A percentile compares a stretch with the other conserved stretches of the same genome.
These are phyloP conservation scores for Lagopus leucura DNA, from an alignment of 2,113 vertebrate species.

Conservation along the genomic window DNA sequence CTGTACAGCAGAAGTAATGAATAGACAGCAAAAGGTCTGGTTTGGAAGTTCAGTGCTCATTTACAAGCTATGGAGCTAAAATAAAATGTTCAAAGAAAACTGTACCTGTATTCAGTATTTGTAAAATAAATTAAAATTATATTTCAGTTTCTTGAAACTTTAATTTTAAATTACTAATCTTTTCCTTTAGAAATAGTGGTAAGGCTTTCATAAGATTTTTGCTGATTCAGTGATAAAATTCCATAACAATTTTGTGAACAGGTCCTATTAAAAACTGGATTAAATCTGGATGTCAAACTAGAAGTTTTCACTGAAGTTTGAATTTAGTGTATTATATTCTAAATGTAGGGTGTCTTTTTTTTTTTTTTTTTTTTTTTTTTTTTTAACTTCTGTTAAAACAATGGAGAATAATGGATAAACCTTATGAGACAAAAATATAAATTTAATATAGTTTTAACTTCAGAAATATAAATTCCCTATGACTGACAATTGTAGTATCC, in stretches of 20 bases:
- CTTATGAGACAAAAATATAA: not conserved
- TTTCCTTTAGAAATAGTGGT: not conserved
- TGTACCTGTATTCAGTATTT: not conserved
- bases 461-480: not conserved
- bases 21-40: constrained; percentile 14
- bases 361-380: not conserved
- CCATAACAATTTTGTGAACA: not conserved
- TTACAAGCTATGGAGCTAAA: constrained; percentile 28
- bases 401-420: not conserved
- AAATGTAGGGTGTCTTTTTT: not conserved
- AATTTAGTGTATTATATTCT: not conserved
- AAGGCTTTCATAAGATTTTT: not conserved
- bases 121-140: not conserved
- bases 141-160: not conserved
- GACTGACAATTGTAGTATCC: not conserved
- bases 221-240: not conserved
- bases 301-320: not conserved
- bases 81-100: not conserved
- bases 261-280: not conserved
- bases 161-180: not conserved
- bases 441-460: not conserved
- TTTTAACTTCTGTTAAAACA: not conserved
- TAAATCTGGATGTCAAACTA: not conserved
- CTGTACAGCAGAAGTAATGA: constrained; percentile 40
- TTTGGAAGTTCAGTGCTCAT: constrained; percentile 8